phyloP scores from a whole-genome alignment of 2,113 vertebrate genomes.

The Peromyscus californicus region DNA sequence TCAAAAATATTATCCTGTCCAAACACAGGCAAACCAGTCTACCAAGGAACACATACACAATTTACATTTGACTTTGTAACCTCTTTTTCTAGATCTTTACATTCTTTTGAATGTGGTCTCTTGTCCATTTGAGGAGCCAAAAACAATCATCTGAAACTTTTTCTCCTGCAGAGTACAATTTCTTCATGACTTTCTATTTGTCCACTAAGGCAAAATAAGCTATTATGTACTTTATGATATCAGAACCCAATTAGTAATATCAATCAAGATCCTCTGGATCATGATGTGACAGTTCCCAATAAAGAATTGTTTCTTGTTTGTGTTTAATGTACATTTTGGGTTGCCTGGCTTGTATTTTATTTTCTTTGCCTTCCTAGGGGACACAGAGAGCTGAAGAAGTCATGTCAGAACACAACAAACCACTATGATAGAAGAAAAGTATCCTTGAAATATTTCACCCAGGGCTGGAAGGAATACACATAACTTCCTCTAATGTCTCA shows the following conservation, averaged over 20 bases:
- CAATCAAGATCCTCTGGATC: background rate
- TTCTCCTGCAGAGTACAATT: fast-evolving
- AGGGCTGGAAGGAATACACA: background rate
- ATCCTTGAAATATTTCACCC: background rate
- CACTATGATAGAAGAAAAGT: fast-evolving
- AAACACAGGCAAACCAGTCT: background rate
- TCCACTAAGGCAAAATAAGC: fast-evolving
- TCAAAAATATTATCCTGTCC: background rate
- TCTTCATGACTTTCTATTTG: background rate
- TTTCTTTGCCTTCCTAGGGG: background rate
- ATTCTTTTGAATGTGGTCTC: background rate
- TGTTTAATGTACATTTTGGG: background rate
- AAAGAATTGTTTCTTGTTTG: background rate
- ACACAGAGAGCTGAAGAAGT: background rate
- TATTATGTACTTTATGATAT: background rate
- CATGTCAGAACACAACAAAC: fast-evolving
- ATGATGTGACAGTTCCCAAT: fast-evolving
- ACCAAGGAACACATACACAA: background rate
- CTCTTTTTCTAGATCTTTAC: background rate
- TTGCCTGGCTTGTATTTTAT: fast-evolving
- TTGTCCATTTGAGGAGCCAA: background rate
- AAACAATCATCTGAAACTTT: background rate
- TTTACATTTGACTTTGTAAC: background rate
- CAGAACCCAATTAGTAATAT: background rate
- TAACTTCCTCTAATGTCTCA: background rate